phyloP scores from a whole-genome alignment of 64 coral and sea anemone genomes.

The Dendronephthya gigantea region DNA sequence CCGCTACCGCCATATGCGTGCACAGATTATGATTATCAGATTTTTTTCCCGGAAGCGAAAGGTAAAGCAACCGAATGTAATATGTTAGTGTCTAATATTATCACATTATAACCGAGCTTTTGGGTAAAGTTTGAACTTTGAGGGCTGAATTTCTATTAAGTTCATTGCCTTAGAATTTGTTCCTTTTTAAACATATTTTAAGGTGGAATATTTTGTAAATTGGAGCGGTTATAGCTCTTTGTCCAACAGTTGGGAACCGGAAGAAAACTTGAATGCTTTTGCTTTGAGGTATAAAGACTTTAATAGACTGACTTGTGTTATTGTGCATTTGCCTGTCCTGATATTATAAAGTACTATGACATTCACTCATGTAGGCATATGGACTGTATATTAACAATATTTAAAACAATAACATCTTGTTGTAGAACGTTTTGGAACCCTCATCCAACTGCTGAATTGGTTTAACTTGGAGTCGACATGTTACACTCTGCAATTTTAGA shows the following conservation, averaged over 20 bases:
- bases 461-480: background rate
- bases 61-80: too few relatives aligned
- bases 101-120: too few relatives aligned
- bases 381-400: background rate
- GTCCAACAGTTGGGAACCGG: background rate
- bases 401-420: background rate
- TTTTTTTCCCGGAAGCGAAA: too few relatives aligned
- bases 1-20: too few relatives aligned
- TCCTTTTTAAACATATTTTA: too few relatives aligned
- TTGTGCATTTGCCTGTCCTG: background rate
- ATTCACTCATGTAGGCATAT: too few relatives aligned
- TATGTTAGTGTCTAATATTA: too few relatives aligned
- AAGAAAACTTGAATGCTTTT: background rate
- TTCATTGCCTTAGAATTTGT: too few relatives aligned
- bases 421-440: background rate
- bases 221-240: background rate
- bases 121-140: too few relatives aligned
- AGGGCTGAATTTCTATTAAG: too few relatives aligned
- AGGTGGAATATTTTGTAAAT: background rate
- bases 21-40: too few relatives aligned
- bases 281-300: background rate
- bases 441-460: background rate
- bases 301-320: conserved; percentile 4
- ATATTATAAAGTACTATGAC: too few relatives aligned
- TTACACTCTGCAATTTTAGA: conserved; percentile 5